Percentiles rank a stretch among this genome's conserved stretches.
Conservation (phyloP, 2,888 invertebrate genomes). For the Megamerina dolium region DNA sequence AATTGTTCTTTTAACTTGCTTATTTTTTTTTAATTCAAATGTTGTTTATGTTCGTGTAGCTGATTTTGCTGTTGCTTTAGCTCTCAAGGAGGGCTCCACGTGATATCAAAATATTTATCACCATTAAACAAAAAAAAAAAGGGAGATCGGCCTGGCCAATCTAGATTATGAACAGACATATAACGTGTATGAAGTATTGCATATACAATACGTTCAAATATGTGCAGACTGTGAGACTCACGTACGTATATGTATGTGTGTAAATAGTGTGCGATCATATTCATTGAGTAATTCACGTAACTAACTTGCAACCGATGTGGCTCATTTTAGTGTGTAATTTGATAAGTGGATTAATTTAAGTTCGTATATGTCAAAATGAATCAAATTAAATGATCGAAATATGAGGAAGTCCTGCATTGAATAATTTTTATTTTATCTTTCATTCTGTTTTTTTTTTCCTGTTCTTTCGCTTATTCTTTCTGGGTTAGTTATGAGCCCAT, state of each 20-base stretch:
- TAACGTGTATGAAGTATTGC: background rate
- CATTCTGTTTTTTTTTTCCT: no score
- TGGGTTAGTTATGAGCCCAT: no score
- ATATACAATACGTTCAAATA: background rate
- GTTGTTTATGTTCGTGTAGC: no score
- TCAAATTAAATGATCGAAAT: constrained; percentile 9
- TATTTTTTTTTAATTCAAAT: background rate
- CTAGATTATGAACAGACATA: background rate
- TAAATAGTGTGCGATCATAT: background rate
- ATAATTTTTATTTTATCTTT: no score
- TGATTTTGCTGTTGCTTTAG: no score
- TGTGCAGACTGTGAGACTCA: background rate
- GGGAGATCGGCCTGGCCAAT: constrained; percentile 3
- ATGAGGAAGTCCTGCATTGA: no score
- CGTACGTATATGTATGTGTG: background rate
- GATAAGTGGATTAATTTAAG: constrained; percentile 13
- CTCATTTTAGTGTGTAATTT: constrained; percentile 10
- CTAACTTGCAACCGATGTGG: no score
- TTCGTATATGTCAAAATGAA: constrained; percentile 9
- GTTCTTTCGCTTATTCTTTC: no score
- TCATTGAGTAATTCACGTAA: constrained; percentile 9
- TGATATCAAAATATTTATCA: constrained; percentile 14
- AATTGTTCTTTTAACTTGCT: background rate
- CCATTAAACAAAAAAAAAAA: no score
- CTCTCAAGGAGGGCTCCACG: background rate